Base-by-base conservation (phyloP, 2,797 vertebrate genomes). In the Lateolabrax maculatus region DNA sequence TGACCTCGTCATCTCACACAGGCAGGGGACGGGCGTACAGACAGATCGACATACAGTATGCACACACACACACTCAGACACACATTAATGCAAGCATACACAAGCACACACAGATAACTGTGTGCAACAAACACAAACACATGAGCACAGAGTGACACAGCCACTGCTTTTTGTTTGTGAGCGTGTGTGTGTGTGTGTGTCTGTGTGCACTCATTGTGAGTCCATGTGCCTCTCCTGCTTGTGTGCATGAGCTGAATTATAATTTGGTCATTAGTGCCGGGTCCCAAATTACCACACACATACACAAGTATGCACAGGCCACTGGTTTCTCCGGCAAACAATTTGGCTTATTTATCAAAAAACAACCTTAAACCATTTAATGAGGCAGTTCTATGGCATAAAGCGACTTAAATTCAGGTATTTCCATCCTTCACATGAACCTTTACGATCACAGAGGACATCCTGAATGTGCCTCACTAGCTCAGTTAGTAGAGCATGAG, bases 241-340 rank as follows among this genome's bases (percentile, higher is more conserved):
- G 63, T 63, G 77, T 77, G 75, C 86, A 80, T 93, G 93, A 89
- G 78, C 83, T 84, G 90, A 90, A 93, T 93, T 83, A 67, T 82
- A 92, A 92, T 92, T 88, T 80, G 83, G 80, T 89, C 88, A 90
- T 94, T 92, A 91, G 86, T 82, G 74, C 78, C 27, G 63, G 56
- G 83, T 87, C 81, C 80, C 62, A 86, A 89, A 91, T 91, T 83
- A 84, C 65, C 80, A 61, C 67, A 79, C 12, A 61, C 31, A 69
- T 37, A 60, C 37, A 75, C 12, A 71, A 49, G 56, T 43, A 58
- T 58, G 55, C 72, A 80, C 76, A 80, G 85, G 75, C 81, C 83
- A 73, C 77, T 75, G 79, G 15, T 25, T 81, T 85, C 71, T 84
- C 72, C 88, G 83, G 84, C 89, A 36, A 51, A 41, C n/a, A 70